Evolutionary conservation across 2,888 invertebrate genomes (phyloP).

Genomic region (Ochropacha duplaris): DNA sequence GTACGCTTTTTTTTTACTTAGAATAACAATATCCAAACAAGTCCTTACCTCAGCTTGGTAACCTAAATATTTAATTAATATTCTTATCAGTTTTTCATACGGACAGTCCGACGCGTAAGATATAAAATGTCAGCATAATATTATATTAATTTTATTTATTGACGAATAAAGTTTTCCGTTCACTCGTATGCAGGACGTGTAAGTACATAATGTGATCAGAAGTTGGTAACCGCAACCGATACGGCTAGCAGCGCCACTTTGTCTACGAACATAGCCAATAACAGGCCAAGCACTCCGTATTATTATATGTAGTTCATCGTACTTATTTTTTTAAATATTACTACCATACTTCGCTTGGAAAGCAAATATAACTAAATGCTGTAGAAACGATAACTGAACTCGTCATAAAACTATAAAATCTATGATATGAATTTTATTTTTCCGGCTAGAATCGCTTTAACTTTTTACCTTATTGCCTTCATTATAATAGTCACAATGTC

Average conservation of each 20-base stretch:
- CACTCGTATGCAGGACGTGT: conserved; percentile 13
- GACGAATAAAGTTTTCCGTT: not conserved
- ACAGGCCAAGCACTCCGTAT: conserved; percentile 7
- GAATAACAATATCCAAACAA: too few relatives aligned
- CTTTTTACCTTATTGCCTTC: not conserved
- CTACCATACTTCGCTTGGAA: too few relatives aligned
- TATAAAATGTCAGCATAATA: too few relatives aligned
- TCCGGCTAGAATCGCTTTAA: not conserved
- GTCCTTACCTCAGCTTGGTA: too few relatives aligned
- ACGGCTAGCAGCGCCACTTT: conserved; percentile 25
- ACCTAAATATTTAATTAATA: too few relatives aligned
- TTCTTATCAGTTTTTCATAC: too few relatives aligned
- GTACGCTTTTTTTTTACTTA: too few relatives aligned
- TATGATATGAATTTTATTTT: not conserved
- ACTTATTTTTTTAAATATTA: not conserved
- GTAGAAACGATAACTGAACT: not conserved
- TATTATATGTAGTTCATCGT: not conserved
- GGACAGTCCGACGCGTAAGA: too few relatives aligned
- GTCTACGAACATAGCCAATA: conserved; percentile 26
- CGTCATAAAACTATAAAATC: not conserved
- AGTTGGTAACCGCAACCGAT: conserved; percentile 37
- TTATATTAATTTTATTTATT: not conserved
- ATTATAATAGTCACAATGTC: not conserved
- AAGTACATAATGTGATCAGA: conserved; percentile 33
- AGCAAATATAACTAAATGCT: too few relatives aligned